Percentiles rank a stretch among this genome's conserved stretches.
Conservation (phyloP, 2,888 invertebrate genomes). For the Monoplex corrugatus region DNA sequence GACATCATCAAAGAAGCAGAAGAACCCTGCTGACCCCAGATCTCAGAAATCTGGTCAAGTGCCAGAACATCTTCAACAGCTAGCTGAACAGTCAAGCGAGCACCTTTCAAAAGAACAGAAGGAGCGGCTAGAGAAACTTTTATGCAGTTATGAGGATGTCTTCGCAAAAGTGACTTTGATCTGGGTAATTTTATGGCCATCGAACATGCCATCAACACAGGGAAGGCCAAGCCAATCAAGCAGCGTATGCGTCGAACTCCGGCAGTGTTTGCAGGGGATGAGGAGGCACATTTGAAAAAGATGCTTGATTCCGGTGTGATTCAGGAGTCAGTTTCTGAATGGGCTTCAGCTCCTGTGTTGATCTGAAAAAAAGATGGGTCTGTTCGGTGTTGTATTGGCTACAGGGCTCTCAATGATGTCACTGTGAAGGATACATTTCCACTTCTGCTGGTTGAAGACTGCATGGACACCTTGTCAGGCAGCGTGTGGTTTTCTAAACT, state of each 20-base stretch:
- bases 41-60: too few relatives aligned
- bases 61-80: background rate
- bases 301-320: slow-evolving; percentile 55
- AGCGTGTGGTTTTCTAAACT: background rate
- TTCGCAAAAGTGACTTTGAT: background rate
- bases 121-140: background rate
- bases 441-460: slow-evolving; percentile 34
- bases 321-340: slow-evolving; percentile 25
- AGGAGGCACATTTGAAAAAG: slow-evolving; percentile 43
- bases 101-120: background rate
- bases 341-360: slow-evolving; percentile 36
- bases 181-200: background rate
- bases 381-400: slow-evolving; percentile 28
- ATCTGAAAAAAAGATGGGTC: slow-evolving; percentile 25
- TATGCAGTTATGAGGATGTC: background rate
- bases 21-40: background rate
- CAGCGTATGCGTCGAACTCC: background rate
- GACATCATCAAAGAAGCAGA: background rate
- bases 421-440: slow-evolving; percentile 26
- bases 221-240: background rate
- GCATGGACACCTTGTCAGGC: slow-evolving; percentile 14
- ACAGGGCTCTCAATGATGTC: slow-evolving; percentile 16
- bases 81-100: background rate
- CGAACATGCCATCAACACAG: background rate
- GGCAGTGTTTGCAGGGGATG: background rate